These are phyloP conservation scores for Limulus polyphemus DNA, from an alignment of 2,888 invertebrate species.

Conservation along the genomic window DNA sequence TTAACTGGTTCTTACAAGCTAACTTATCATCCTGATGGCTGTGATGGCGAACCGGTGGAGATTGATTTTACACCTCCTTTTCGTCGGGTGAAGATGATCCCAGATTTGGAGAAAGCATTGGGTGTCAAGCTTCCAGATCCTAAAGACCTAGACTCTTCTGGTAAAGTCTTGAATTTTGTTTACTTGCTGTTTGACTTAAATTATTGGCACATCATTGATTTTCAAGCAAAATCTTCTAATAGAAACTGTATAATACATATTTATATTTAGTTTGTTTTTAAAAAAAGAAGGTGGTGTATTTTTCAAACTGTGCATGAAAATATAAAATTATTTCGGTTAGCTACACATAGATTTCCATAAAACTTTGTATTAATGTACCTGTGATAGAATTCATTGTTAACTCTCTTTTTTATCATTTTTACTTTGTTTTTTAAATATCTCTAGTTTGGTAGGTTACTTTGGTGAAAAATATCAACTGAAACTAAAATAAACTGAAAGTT, in stretches of 20 bases:
- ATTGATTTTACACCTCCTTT: constrained; percentile 98
- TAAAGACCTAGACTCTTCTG: constrained; percentile 28
- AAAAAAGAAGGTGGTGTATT: not conserved
- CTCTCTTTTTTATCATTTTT: too few relatives aligned
- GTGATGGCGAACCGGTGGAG: constrained; percentile 65
- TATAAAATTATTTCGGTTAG: not conserved
- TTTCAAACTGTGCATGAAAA: not conserved
- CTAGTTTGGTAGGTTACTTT: too few relatives aligned
- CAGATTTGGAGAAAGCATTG: constrained; percentile 69
- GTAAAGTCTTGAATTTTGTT: constrained; percentile 28
- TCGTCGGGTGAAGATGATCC: constrained; percentile 77
- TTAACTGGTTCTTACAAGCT: constrained; percentile 84
- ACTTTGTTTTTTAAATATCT: too few relatives aligned
- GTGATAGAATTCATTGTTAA: too few relatives aligned
- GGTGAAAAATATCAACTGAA: too few relatives aligned
- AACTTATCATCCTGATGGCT: constrained; percentile 66
- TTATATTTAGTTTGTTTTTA: too few relatives aligned
- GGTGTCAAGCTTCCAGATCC: constrained; percentile 38
- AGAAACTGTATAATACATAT: too few relatives aligned
- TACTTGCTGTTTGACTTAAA: too few relatives aligned
- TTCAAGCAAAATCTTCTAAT: too few relatives aligned
- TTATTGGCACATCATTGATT: too few relatives aligned
- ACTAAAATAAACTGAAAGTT: too few relatives aligned
- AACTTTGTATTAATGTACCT: too few relatives aligned
- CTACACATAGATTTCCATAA: not conserved